Base-by-base conservation (phyloP, 2,113 vertebrate species). In the Edolisoma coerulescens region DNA sequence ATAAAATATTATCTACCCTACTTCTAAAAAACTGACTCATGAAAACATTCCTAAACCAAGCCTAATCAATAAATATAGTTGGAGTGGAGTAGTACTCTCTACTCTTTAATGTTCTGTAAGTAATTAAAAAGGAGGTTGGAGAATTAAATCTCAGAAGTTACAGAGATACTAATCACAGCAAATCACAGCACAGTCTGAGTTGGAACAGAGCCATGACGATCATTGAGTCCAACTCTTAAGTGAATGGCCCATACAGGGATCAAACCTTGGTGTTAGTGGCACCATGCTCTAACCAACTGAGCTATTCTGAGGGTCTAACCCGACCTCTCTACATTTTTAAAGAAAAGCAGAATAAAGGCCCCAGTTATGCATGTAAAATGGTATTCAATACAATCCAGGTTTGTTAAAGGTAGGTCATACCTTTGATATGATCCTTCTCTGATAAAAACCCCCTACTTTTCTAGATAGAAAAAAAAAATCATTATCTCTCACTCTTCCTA, bases 381-480 rank as follows among this genome's bases (percentile, higher is more conserved):
- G 11, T 39, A 64, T 30, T 64, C 56, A 80, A 64, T 44, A 17
- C 11, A 73, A 10, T 4, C 10, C 10, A 80, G 5, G 2, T 60
- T 69, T 95, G 5, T 44, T 89, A 84, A 84, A 76, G 8, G 13
- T 68, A 53, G 13, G 13, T 88, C 9, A 67, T 23, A 75, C 3
- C 9, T 75, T 49, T 79, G 45, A 47, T 65, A 39, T 39, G 10
- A 70, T 30, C 4, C 30, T 44, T 75, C 7, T 80, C 68, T 18
- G 4, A 27, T 32, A 28, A 57, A 56, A 44, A 10, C 0, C 0
- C 1, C 22, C 3, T 53, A 9, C 3, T 67, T 85, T 47, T 44
- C 67, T n/a, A 27, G 3, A 57, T 7, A 85, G 22, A 90, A 84
- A 88, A 84, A 84, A 68, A 33, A 30, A 35, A 3, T 20, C 11